phyloP scores from a whole-genome alignment of 2,888 invertebrate genomes.

The Saturnia pavonia region DNA sequence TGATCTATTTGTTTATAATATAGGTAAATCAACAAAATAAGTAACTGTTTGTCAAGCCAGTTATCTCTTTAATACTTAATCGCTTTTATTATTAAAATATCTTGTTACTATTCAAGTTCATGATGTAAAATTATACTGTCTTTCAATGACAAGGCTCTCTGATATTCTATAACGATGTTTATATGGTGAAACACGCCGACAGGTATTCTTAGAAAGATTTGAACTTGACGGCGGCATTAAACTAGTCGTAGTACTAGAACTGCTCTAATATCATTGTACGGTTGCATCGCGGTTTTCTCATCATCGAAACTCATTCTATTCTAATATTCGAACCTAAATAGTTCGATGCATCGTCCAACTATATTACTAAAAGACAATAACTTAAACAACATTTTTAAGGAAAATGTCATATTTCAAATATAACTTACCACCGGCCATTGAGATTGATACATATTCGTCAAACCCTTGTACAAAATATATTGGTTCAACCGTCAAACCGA shows the following conservation, averaged over 20 bases:
- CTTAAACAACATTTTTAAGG: too few species aligned
- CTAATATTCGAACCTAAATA: background rate
- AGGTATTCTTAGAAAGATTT: background rate
- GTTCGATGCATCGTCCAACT: too few species aligned
- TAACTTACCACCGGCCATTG: slow-evolving; percentile 56
- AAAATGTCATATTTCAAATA: too few species aligned
- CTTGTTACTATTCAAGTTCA: background rate
- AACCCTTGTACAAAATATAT: slow-evolving; percentile 57
- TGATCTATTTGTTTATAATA: too few species aligned
- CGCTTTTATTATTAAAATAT: background rate
- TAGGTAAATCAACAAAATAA: too few species aligned
- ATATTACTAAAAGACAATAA: too few species aligned
- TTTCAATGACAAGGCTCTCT: background rate
- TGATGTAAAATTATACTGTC: background rate
- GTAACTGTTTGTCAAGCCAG: too few species aligned
- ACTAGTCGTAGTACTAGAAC: background rate
- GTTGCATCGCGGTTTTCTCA: too few species aligned
- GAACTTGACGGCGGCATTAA: background rate
- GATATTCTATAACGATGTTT: too few species aligned
- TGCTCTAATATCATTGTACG: too few species aligned
- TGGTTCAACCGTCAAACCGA: slow-evolving; percentile 46
- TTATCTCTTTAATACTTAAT: too few species aligned
- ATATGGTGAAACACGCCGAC: background rate
- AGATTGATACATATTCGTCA: slow-evolving; percentile 50
- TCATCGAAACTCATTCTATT: background rate